These are phyloP conservation scores for Tetragonula carbonaria DNA, from an alignment of 2,888 invertebrate genomes.

Conservation along the genomic window DNA sequence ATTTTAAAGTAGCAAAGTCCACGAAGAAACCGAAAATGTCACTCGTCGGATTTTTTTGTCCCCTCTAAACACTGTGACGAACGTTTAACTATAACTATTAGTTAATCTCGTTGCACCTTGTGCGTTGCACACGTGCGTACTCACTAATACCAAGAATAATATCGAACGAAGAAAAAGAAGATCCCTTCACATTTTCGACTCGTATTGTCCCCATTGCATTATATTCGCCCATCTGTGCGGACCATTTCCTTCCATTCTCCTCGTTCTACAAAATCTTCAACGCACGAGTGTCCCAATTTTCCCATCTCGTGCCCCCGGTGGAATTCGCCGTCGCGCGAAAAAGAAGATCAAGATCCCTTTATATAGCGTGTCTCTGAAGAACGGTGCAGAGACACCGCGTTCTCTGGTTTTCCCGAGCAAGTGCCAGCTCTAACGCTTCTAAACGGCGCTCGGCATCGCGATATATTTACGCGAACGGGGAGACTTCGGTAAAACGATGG, in stretches of 20 bases:
- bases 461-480: constrained; percentile 83
- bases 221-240: background rate
- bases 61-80: background rate
- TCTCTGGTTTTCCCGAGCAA: background rate
- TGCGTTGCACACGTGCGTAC: too few relatives aligned
- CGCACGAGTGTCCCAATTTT: constrained; percentile 13
- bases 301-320: background rate
- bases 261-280: background rate
- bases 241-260: background rate
- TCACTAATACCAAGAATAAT: too few relatives aligned
- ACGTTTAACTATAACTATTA: background rate
- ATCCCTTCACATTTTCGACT: background rate
- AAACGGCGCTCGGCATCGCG: constrained; percentile 57
- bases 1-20: background rate
- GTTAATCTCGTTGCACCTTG: too few relatives aligned
- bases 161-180: too few relatives aligned
- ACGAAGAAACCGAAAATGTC: background rate
- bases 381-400: background rate
- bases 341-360: background rate
- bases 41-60: background rate
- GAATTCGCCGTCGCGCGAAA: background rate
- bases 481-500: constrained; percentile 80
- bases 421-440: constrained; percentile 20
- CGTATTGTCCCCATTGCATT: background rate
- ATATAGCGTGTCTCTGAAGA: background rate